phyloP scores from a whole-genome alignment of 2,113 vertebrate species.

The Aix galericulata region DNA sequence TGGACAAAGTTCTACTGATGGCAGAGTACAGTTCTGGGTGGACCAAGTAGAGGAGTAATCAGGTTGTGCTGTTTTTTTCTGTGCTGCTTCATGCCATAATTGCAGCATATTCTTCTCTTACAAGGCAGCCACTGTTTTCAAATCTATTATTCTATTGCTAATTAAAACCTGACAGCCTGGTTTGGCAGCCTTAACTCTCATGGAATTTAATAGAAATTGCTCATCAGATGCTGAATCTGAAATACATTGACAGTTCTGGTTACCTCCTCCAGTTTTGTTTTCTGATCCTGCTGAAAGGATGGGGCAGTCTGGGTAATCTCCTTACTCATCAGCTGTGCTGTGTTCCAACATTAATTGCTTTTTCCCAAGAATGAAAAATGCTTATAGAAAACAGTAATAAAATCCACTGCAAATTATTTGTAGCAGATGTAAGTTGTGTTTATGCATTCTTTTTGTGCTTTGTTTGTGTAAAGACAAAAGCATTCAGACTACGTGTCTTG shows the following conservation, averaged over 20 bases:
- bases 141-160: neutral
- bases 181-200: neutral
- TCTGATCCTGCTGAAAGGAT: neutral
- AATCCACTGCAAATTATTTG: neutral
- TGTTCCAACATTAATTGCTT: neutral
- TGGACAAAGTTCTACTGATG: neutral
- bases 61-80: neutral
- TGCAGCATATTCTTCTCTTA: neutral
- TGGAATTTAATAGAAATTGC: neutral
- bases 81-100: neutral
- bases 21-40: neutral
- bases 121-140: neutral
- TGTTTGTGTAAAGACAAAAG: neutral
- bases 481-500: neutral
- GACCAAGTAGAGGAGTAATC: neutral
- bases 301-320: neutral
- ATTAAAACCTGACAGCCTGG: neutral
- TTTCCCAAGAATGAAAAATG: neutral
- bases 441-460: neutral
- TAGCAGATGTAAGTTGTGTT: neutral
- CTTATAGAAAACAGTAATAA: neutral
- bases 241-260: neutral
- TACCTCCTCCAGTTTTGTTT: neutral
- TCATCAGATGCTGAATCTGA: neutral
- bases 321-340: neutral